Conservation (phyloP, 2,113 vertebrate species). For the Antennarius striatus region DNA sequence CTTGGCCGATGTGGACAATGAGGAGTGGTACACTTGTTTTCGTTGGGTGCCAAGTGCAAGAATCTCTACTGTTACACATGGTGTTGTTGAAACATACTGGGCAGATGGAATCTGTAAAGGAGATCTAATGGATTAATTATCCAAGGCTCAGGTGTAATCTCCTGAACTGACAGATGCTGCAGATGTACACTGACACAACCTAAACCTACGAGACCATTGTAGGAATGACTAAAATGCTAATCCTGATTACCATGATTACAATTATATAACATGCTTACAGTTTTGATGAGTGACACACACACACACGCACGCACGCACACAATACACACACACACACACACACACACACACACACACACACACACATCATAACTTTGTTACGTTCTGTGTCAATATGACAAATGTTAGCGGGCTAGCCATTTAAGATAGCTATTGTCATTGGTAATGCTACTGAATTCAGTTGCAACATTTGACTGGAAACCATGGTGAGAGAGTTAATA, state of each 20-base stretch:
- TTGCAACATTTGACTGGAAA: background rate
- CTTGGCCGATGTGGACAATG: slow-evolving; percentile 32
- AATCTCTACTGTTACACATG: slow-evolving; percentile 14
- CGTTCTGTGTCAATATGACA: too few relatives aligned
- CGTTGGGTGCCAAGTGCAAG: slow-evolving; percentile 27
- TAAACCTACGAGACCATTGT: background rate
- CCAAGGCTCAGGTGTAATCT: slow-evolving; percentile 24
- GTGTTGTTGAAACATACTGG: slow-evolving; percentile 12
- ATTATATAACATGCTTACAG: slow-evolving; percentile 20
- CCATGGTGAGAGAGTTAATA: background rate
- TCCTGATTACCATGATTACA: slow-evolving; percentile 15
- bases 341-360: too few relatives aligned
- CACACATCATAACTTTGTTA: too few relatives aligned
- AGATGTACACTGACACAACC: slow-evolving; percentile 31
- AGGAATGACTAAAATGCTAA: background rate
- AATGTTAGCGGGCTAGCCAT: too few relatives aligned
- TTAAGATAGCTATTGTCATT: too few relatives aligned
- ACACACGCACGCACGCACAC: too few relatives aligned
- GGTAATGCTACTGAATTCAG: background rate
- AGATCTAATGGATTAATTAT: slow-evolving; percentile 13
- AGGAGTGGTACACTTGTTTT: slow-evolving; percentile 13
- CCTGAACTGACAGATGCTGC: background rate
- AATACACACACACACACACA: too few relatives aligned
- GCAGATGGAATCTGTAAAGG: slow-evolving; percentile 1
- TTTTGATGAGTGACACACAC: background rate